phyloP scores from a whole-genome alignment of 2,113 vertebrate species.

The Cercopithecus mona region DNA sequence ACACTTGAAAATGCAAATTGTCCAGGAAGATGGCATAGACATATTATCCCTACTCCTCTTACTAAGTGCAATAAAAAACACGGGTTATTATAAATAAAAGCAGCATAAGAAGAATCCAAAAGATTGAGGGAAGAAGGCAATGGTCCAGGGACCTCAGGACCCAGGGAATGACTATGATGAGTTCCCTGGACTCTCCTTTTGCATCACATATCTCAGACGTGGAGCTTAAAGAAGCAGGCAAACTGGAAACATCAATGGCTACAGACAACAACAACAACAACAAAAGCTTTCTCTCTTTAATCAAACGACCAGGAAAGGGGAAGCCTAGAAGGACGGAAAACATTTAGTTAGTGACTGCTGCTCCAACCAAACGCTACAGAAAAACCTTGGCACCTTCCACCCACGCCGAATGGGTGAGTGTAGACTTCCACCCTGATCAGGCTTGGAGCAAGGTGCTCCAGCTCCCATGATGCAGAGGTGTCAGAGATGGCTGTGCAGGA shows the following conservation, averaged over 20 bases:
- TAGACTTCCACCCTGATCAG: not conserved
- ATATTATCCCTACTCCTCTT: not conserved
- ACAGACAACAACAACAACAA: not conserved
- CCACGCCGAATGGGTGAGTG: not conserved
- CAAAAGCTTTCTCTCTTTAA: not conserved
- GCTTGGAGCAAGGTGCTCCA: fast-evolving
- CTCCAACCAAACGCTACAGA: not conserved
- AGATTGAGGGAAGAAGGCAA: not conserved
- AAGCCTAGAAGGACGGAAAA: not conserved
- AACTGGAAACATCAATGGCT: not conserved
- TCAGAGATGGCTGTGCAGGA: not conserved
- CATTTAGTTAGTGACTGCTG: not conserved
- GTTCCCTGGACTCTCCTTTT: not conserved
- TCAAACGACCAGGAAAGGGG: not conserved
- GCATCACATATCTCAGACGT: not conserved
- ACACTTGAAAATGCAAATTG: not conserved
- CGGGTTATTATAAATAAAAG: not conserved
- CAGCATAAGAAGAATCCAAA: not conserved
- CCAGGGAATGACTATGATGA: not conserved
- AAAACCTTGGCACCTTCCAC: not conserved
- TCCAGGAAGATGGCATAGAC: not conserved
- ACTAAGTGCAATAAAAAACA: not conserved
- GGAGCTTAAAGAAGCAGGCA: not conserved
- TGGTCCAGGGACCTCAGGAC: not conserved
- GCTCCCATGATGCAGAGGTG: not conserved